Conservation (phyloP, 2,113 vertebrate genomes). For the Elephas maximus region DNA sequence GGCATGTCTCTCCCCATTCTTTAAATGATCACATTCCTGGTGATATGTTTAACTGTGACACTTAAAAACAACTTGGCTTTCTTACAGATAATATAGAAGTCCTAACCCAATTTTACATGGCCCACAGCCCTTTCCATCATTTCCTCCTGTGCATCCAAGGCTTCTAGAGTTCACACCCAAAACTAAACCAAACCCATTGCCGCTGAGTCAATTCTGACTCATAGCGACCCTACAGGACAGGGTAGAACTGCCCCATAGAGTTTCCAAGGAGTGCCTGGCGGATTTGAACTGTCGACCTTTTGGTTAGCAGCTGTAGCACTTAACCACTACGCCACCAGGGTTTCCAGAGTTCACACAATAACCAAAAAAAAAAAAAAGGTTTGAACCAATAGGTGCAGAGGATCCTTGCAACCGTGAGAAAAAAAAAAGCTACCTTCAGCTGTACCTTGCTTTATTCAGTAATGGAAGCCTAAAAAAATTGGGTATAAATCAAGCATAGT, state of each 20-base stretch:
- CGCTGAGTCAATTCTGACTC: no score
- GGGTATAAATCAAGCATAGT: neutral
- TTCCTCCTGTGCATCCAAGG: neutral
- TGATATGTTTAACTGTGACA: neutral
- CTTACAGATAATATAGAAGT: neutral
- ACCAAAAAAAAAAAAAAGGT: neutral
- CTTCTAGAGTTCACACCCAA: constrained; percentile 11
- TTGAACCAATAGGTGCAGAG: neutral
- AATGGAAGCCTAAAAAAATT: neutral
- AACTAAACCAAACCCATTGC: no score
- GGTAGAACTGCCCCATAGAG: no score
- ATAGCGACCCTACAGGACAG: no score
- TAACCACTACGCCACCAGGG: no score
- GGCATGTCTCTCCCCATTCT: neutral
- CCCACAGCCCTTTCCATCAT: neutral
- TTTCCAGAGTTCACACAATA: constrained; percentile 16
- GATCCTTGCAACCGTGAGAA: neutral
- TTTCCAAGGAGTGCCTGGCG: no score
- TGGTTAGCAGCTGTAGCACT: no score
- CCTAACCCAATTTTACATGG: constrained; percentile 29
- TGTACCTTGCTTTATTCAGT: neutral
- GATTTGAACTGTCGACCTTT: no score
- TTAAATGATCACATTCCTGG: neutral
- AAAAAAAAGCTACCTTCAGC: neutral
- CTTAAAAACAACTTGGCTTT: neutral